phyloP scores from a whole-genome alignment of 1,140 invertebrate species.

The Drosophila pseudoobscura region DNA sequence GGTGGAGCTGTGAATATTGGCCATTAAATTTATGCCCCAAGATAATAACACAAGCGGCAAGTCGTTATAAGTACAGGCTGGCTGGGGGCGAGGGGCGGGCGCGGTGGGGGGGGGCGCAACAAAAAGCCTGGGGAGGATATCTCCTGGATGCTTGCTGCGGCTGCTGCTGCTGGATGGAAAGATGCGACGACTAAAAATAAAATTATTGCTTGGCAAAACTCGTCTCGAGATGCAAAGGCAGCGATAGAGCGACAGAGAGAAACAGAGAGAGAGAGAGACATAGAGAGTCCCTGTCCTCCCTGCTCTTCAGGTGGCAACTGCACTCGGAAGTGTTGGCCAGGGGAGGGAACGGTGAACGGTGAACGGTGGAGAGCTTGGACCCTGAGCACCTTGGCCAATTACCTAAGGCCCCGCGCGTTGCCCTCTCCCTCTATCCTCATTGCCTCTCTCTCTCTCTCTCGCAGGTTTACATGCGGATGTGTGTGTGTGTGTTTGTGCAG shows the following conservation, averaged over 20 bases:
- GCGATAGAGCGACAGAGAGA: slow-evolving; percentile 71
- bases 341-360: background rate
- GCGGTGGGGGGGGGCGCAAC: slow-evolving; percentile 21
- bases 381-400: slow-evolving; percentile 47
- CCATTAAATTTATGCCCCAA: slow-evolving; percentile 80
- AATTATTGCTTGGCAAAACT: slow-evolving; percentile 75
- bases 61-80: slow-evolving; percentile 69
- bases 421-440: background rate
- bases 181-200: slow-evolving; percentile 74
- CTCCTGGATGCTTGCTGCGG: no score
- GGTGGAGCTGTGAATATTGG: slow-evolving; percentile 81
- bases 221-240: slow-evolving; percentile 74
- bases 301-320: slow-evolving; percentile 42
- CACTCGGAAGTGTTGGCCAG: slow-evolving; percentile 22
- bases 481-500: background rate
- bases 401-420: slow-evolving; percentile 39
- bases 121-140: slow-evolving; percentile 2
- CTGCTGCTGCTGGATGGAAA: slow-evolving; percentile 9
- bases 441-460: background rate
- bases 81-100: no score
- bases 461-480: no score
- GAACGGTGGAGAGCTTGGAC: slow-evolving; percentile 26
- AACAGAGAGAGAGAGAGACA: slow-evolving; percentile 64
- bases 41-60: slow-evolving; percentile 81
- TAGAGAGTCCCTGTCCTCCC: slow-evolving; percentile 13